Conservation (phyloP, 1,140 invertebrate species). For the Diachasma alloeum region DNA sequence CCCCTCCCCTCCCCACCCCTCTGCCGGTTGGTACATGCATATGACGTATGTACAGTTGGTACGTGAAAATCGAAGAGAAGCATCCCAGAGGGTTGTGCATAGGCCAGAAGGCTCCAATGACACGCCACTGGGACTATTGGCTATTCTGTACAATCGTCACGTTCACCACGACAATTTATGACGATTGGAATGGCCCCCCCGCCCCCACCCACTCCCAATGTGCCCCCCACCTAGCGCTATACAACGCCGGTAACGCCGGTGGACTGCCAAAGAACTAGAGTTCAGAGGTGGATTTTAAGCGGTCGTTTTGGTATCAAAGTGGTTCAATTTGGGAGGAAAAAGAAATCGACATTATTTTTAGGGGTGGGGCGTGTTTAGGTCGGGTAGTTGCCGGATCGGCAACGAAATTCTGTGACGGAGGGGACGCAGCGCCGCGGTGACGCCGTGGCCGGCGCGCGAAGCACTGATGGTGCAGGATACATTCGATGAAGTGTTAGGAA, state of each 20-base stretch:
- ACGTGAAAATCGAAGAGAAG: neutral
- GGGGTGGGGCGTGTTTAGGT: too few relatives aligned
- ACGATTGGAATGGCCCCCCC: constrained; percentile 18
- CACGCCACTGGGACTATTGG: constrained; percentile 23
- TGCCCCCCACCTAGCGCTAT: neutral
- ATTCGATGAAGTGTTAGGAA: neutral
- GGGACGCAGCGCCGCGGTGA: too few relatives aligned
- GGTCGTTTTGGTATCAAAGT: neutral
- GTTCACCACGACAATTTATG: constrained; percentile 27
- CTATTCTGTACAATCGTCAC: constrained; percentile 26
- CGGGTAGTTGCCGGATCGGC: too few relatives aligned
- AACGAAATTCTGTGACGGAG: too few relatives aligned
- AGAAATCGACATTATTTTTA: neutral
- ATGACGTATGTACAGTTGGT: neutral
- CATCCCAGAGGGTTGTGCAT: constrained; percentile 10
- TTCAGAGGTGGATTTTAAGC: neutral
- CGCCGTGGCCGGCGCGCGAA: too few relatives aligned
- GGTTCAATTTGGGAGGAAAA: neutral
- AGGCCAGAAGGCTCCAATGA: constrained; percentile 21
- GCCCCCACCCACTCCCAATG: neutral
- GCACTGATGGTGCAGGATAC: neutral
- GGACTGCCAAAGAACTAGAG: neutral
- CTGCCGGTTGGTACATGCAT: neutral
- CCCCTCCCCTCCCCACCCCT: neutral
- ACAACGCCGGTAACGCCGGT: neutral